Evolutionary conservation across 2,113 vertebrate species (phyloP), one percentile per base, ranked within the genome.

Genomic region (Edolisoma coerulescens): DNA sequence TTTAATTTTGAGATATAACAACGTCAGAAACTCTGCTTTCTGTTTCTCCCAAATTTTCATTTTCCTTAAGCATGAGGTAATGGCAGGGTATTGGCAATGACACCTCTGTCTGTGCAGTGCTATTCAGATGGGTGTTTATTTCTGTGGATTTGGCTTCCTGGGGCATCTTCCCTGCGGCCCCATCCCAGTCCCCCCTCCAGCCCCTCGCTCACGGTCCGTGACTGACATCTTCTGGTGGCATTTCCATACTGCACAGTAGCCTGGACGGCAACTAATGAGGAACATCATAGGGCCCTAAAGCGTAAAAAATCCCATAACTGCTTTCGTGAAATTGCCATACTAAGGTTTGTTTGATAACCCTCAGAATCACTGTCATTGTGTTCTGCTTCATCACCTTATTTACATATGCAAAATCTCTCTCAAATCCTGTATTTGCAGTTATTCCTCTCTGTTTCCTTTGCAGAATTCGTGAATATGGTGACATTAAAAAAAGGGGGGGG

Each of bases 191-290:
- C 10, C 28, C 2, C 0, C 8, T 35, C 8, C 1, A 1, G 27
- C 12, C 45, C 18, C 14, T 24, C 1, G 54, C 84, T 95, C 78
- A 4, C 17, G 57, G 93, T 57, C 64, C 96, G 8, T 75, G 97
- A 39, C 97, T 98, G 98, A 96, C 98, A 97, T 90, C 98, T 98
- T 42, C 97, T 97, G 98, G 96, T 95, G 69, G 54, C 67, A 23
- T 56, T 91, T 76, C 74, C 59, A 1, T 47, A 97, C 32, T 97
- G 53, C 98, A 96, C 23, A 5, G 16, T 3, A 60, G 33, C 20
- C 33, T 39, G 27, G 13, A 5, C 1, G 1, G 23, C 75, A 54
- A 6, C 28, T 17, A 33, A 18, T 0, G 11, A 41, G 18, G 11
- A 57, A 1, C 10, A 4, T 45, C 13, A 4, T 2, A 10, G 45